These are phyloP conservation scores for Drosophila lacicola DNA, from an alignment of 2,888 invertebrate species.

Conservation along the genomic window DNA sequence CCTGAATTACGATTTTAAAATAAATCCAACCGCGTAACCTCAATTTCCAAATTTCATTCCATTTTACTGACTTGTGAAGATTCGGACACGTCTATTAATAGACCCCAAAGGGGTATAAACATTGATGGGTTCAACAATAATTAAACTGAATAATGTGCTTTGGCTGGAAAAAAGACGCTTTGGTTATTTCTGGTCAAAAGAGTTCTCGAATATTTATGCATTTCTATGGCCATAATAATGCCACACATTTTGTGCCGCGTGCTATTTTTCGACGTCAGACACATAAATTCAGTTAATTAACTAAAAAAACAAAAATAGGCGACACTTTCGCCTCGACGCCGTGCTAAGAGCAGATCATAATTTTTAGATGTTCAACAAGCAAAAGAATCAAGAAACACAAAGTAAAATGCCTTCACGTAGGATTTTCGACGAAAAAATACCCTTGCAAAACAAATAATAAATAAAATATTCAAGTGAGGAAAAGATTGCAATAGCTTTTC, in stretches of 20 bases:
- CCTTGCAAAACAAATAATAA: neutral
- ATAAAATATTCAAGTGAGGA: too few species aligned
- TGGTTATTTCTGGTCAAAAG: conserved; percentile 33
- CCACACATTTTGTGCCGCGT: conserved; percentile 68
- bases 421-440: conserved; percentile 6
- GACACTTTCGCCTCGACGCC: conserved; percentile 59
- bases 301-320: conserved; percentile 77
- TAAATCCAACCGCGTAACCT: conserved; percentile 4
- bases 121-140: conserved; percentile 39
- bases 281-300: conserved; percentile 81
- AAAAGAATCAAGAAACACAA: neutral
- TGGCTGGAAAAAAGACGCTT: conserved; percentile 28
- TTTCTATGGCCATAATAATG: conserved; percentile 60
- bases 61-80: neutral
- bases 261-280: conserved; percentile 79
- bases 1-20: neutral
- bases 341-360: conserved; percentile 64
- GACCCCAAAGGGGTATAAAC: conserved; percentile 10
- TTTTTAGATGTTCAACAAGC: conserved; percentile 37
- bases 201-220: conserved; percentile 62
- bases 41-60: conserved; percentile 3
- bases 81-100: conserved; percentile 35
- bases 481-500: too few species aligned
- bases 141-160: conserved; percentile 37
- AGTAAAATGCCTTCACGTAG: neutral